Conservation (phyloP, 2,113 vertebrate genomes). For the Thalassoma bifasciatum region DNA sequence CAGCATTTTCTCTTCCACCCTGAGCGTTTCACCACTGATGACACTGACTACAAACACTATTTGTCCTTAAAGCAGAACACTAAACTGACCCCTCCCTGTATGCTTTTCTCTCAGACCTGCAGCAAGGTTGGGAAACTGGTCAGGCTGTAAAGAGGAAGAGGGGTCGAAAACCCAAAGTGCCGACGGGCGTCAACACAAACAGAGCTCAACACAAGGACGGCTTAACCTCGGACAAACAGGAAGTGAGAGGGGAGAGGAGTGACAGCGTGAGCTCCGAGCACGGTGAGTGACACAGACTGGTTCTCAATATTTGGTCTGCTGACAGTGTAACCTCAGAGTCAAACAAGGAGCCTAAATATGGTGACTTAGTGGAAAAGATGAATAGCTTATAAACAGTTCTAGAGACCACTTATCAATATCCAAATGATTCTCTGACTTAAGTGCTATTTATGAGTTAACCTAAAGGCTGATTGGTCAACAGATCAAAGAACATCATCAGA, state of each 20-base stretch:
- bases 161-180: constrained; percentile 72
- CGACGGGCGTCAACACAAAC: constrained; percentile 33
- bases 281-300: constrained; percentile 57
- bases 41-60: background rate
- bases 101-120: constrained; percentile 50
- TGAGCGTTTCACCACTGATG: background rate
- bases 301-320: background rate
- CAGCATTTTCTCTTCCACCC: background rate
- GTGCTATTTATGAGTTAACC: constrained; percentile 28
- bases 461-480: constrained; percentile 1
- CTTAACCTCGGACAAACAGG: constrained; percentile 54
- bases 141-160: constrained; percentile 66
- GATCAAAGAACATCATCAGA: constrained; percentile 27
- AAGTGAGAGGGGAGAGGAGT: constrained; percentile 65
- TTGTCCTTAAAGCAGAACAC: background rate
- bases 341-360: background rate
- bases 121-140: constrained; percentile 57
- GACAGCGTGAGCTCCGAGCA: constrained; percentile 74
- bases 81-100: background rate
- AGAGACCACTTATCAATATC: too few species aligned
- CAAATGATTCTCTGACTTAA: too few species aligned
- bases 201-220: constrained; percentile 51
- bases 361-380: too few species aligned
- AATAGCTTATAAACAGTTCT: too few species aligned
- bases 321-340: background rate